A percentile compares a stretch with the other conserved stretches of the same genome.
Evolutionary conservation across 2,113 vertebrate genomes (phyloP).

Genomic region (Coptodon rendalli): DNA sequence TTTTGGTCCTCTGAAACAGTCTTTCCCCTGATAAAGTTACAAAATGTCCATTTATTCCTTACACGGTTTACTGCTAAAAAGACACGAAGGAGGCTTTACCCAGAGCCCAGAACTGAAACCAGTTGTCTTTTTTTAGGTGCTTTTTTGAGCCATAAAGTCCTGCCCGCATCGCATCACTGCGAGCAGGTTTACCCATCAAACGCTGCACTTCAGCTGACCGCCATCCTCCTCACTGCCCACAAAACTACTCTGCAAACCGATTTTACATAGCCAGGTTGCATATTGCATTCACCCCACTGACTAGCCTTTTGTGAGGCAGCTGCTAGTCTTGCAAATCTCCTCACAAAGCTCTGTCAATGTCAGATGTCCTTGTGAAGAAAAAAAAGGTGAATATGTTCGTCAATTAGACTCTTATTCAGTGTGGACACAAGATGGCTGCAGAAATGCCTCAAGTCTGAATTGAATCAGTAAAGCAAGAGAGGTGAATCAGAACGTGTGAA

Average conservation of each 20-base stretch:
- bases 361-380: background rate
- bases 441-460: slow-evolving; percentile 2
- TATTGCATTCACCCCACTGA: background rate
- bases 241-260: background rate
- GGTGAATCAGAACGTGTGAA: slow-evolving; percentile 6
- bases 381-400: background rate
- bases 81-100: background rate
- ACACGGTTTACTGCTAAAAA: background rate
- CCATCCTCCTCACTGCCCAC: background rate
- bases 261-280: background rate
- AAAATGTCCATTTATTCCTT: background rate
- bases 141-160: background rate
- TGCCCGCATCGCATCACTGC: background rate
- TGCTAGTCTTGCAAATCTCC: background rate
- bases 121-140: slow-evolving; percentile 3
- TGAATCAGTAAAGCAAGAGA: background rate
- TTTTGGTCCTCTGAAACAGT: background rate
- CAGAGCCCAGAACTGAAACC: background rate
- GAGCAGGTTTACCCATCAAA: background rate
- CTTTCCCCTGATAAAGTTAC: background rate
- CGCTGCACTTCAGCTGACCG: background rate
- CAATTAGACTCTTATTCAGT: slow-evolving; percentile 4
- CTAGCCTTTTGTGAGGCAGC: background rate
- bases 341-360: slow-evolving; percentile 13
- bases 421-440: background rate